phyloP scores from a whole-genome alignment of 2,113 vertebrate genomes.

The Oryzias javanicus region DNA sequence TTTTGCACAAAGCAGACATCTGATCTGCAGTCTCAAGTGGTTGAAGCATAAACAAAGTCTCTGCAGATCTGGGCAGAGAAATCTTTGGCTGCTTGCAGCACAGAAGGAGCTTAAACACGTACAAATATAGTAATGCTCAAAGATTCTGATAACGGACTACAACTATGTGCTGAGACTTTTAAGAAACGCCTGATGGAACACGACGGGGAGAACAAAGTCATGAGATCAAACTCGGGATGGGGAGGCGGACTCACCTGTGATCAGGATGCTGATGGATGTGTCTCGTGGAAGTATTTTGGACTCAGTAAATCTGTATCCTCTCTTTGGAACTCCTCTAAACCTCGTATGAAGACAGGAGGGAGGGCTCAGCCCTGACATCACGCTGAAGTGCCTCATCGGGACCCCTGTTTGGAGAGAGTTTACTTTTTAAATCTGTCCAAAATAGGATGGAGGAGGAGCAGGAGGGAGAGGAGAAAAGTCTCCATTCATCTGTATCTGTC shows the following conservation, averaged over 20 bases:
- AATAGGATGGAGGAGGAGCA: slow-evolving; percentile 42
- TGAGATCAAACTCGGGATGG: neutral
- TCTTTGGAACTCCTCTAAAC: neutral
- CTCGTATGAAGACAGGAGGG: slow-evolving; percentile 1
- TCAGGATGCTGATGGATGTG: slow-evolving; percentile 4
- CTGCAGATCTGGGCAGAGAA: slow-evolving; percentile 23
- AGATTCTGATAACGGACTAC: slow-evolving; percentile 46
- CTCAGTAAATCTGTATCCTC: neutral
- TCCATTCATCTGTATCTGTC: slow-evolving; percentile 23
- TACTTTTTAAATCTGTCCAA: slow-evolving; percentile 43
- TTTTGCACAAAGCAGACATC: neutral
- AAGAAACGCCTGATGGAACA: neutral
- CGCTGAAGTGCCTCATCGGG: slow-evolving; percentile 20
- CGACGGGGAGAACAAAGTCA: neutral
- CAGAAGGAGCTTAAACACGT: slow-evolving; percentile 36
- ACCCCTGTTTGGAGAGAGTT: slow-evolving; percentile 46
- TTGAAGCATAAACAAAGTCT: slow-evolving; percentile 50
- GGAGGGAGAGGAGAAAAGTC: slow-evolving; percentile 17
- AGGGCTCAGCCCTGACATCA: slow-evolving; percentile 23
- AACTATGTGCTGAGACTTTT: slow-evolving; percentile 37
- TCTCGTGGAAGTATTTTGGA: neutral
- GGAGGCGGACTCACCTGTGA: slow-evolving; percentile 54
- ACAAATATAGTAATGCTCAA: slow-evolving; percentile 73
- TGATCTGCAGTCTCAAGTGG: slow-evolving; percentile 2
- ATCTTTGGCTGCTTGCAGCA: slow-evolving; percentile 28